Evolutionary conservation across 2,888 invertebrate genomes (phyloP), one percentile per base, ranked within the genome.

Genomic region (Neocrepidodera transversa): DNA sequence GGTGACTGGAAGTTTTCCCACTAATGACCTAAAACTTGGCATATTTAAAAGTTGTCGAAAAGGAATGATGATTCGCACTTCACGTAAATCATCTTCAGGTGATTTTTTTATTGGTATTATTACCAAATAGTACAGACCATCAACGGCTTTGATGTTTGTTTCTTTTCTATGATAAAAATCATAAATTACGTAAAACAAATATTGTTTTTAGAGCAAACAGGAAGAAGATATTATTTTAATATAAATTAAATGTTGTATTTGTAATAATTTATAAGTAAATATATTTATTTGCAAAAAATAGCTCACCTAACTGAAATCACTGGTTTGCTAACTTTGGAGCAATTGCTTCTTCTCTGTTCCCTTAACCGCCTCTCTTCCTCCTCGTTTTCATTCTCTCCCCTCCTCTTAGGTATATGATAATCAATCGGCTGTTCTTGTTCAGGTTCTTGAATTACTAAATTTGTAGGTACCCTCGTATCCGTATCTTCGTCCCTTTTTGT

Each of bases 381-480:
- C 72, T 88, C 88, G 68, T 87, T 86, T 75, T 87, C 87, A 7
- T 82, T 80, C 74, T 87, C 87, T 5, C 88, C 88, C 61, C 87
- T 85, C 72, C 91, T 86, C 77, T 92, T 92, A 17, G 93, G 93
- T 66, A 93, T 91, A 73, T 88, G 93, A 76, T 93, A 93, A 76
- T 93, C 93, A 62, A 93, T 93, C 0, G 93, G 93, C 71, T 93
- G 93, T 62, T 93, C 93, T 71, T 79, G 71, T 72, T 72, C 73
- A 42, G 75, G 72, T 65, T 76, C 75, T 53, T 74, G 74, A 17
- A 71, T 62, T 8, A 66, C 60, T 23, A 64, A 40, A 16, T 60
- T 64, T 11, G 69, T 55, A n/a, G 73, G 69, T 16, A 76, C 59
- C 49, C 73, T 63, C 36, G 70, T 71, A 17, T 75, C 74, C 68